A percentile compares a stretch with the other conserved stretches of the same genome.
phyloP scores from a whole-genome alignment of 2,888 invertebrate genomes.

The Cylloceria caligata region DNA sequence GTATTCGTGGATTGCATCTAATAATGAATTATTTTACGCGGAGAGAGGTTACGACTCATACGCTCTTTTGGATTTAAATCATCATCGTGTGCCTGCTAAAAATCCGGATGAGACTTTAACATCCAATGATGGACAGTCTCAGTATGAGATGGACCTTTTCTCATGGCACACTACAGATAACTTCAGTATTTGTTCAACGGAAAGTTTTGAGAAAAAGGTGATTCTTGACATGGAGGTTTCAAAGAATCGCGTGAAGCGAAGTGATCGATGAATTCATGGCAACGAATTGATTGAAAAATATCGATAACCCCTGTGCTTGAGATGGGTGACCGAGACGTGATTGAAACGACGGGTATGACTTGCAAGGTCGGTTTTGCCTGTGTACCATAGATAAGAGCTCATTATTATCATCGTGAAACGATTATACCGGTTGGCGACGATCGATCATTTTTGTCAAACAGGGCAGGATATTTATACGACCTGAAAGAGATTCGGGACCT shows the following conservation, averaged over 20 bases:
- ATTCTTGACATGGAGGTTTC: conserved; percentile 6
- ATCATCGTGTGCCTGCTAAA: conserved; percentile 67
- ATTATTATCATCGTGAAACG: conserved; percentile 41
- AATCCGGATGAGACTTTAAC: conserved; percentile 73
- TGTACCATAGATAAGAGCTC: conserved; percentile 58
- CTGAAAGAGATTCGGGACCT: background rate
- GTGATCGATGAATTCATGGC: conserved; percentile 59
- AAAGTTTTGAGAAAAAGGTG: conserved; percentile 21
- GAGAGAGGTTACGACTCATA: background rate
- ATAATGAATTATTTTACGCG: conserved; percentile 25
- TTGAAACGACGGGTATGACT: conserved; percentile 29
- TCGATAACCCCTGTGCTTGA: conserved; percentile 46
- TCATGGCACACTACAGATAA: conserved; percentile 27
- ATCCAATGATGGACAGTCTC: conserved; percentile 75
- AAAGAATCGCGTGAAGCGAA: conserved; percentile 43
- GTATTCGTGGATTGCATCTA: conserved; percentile 15
- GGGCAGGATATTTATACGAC: background rate
- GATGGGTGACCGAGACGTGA: conserved; percentile 39
- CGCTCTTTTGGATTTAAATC: background rate
- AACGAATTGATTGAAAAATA: conserved; percentile 58
- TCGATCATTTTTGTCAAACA: conserved; percentile 33
- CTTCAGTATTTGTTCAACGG: conserved; percentile 27
- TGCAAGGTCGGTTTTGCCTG: conserved; percentile 40
- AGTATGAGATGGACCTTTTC: background rate
- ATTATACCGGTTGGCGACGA: conserved; percentile 23